A percentile compares a stretch with the other conserved stretches of the same genome.
Conservation (phyloP, 2,888 invertebrate species). For the Tuta absoluta region DNA sequence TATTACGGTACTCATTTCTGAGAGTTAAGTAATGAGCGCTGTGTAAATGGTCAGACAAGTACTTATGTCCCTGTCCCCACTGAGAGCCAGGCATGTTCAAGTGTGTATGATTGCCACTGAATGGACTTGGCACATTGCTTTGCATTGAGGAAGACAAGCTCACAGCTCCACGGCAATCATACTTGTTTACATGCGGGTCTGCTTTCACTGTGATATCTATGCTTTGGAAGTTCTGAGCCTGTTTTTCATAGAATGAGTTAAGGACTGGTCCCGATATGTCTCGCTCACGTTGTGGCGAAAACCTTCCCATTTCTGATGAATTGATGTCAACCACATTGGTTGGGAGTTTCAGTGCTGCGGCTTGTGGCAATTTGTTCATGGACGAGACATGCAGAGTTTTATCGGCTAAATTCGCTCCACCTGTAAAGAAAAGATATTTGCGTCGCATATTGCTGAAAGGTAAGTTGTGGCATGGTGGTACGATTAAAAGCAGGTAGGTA, state of each 20-base stretch:
- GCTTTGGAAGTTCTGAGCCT: constrained; percentile 44
- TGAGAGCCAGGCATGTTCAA: constrained; percentile 89
- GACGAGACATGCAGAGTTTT: constrained; percentile 73
- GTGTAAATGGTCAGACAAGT: constrained; percentile 85
- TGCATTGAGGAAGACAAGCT: constrained; percentile 87
- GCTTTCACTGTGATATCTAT: constrained; percentile 64
- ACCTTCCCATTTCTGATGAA: constrained; percentile 83
- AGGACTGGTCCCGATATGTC: constrained; percentile 84
- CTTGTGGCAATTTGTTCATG: constrained; percentile 75
- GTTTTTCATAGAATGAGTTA: constrained; percentile 66
- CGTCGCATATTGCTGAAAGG: background rate
- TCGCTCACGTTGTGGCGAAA: constrained; percentile 83
- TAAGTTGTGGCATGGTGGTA: background rate
- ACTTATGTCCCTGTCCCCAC: constrained; percentile 85
- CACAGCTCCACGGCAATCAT: constrained; percentile 85
- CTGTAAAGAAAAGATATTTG: constrained; percentile 8
- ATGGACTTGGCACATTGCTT: constrained; percentile 87
- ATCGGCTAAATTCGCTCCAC: background rate
- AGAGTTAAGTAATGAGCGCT: constrained; percentile 83
- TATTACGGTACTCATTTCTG: constrained; percentile 71
- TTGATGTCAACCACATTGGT: constrained; percentile 84
- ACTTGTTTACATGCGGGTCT: constrained; percentile 84
- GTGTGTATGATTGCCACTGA: constrained; percentile 82
- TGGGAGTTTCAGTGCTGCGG: constrained; percentile 80
- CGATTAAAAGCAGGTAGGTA: background rate